Evolutionary conservation across 2,113 vertebrate species (phyloP), one percentile per base, ranked within the genome.

Genomic region (Prolemur simus): DNA sequence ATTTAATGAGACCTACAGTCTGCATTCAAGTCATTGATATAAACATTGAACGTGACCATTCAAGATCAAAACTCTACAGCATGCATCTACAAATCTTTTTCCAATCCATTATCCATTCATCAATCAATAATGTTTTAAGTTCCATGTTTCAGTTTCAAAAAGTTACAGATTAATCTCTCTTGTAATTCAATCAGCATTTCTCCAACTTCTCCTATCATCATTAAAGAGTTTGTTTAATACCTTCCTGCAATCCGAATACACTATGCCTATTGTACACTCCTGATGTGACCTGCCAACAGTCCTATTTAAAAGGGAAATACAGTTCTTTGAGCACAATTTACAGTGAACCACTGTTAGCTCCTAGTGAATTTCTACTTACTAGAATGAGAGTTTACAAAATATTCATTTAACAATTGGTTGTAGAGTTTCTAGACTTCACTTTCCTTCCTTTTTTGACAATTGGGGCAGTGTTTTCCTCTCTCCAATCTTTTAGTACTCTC

Each of bases 101-200:
- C 42, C 21, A 74, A 27, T n/a, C 63, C 68, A 12, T 74, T 42
- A 80, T 63, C 9, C 18, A 86, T 71, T 89, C 68, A 45, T 85
- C 17, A 39, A 56, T 66, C 78, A 73, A 52, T 74, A 76, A 56
- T n/a, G 8, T 37, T 87, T 68, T 66, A 84, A 39, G 6, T 25
- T 91, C 47, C 1, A 2, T 42, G 42, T 96, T 94, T 88, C 23
- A 63, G 42, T 96, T 94, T 88, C 23, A 63, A 47, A 87, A 85
- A 25, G 37, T 52, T 71, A 71, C 47, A 45, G 17, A 71, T 83
- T 63, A 56, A 37, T 23, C 18, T 88, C 15, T 58, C 60, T 83
- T 29, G 17, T 87, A 47, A 71, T 69, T 78, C 52, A 37, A 56
- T 58, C 18, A 52, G n/a, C 6, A 25, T 78, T 82, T 87, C 39